Conservation (phyloP, 2,113 vertebrate species). For the Cryptotis parvus region DNA sequence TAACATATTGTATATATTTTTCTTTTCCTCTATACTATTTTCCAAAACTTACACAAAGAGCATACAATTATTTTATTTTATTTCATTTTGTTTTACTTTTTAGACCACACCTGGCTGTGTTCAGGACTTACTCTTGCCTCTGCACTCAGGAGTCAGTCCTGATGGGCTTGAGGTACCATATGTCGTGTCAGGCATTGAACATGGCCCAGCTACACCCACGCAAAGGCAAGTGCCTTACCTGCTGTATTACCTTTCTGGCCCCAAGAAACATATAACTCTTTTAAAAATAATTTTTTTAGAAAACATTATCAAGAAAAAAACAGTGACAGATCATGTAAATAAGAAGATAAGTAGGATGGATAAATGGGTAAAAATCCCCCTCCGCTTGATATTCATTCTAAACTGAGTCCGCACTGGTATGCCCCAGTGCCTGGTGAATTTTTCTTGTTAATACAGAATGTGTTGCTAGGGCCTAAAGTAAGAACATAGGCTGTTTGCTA, state of each 20-base stretch:
- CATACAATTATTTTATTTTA: not conserved
- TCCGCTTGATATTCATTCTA: not conserved
- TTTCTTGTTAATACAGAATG: not conserved
- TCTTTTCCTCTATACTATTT: not conserved
- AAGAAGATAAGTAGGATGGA: not conserved
- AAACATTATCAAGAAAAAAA: conserved; percentile 36
- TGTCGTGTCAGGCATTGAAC: too few relatives aligned
- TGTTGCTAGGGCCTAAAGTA: not conserved
- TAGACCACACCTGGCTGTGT: too few relatives aligned
- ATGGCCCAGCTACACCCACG: too few relatives aligned
- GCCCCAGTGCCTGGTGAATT: not conserved
- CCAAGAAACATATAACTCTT: too few relatives aligned
- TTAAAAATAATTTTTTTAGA: too few relatives aligned
- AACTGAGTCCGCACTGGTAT: not conserved
- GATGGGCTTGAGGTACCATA: too few relatives aligned
- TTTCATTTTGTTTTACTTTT: not conserved
- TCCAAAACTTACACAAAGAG: not conserved
- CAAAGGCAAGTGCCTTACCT: too few relatives aligned
- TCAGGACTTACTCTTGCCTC: too few relatives aligned
- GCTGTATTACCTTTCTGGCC: too few relatives aligned
- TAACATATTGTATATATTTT: not conserved
- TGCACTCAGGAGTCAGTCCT: too few relatives aligned
- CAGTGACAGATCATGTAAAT: not conserved
- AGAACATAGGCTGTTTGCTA: not conserved
- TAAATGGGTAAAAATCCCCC: not conserved